These are phyloP conservation scores for Struthio camelus DNA, from an alignment of 2,113 vertebrate species.

Conservation along the genomic window DNA sequence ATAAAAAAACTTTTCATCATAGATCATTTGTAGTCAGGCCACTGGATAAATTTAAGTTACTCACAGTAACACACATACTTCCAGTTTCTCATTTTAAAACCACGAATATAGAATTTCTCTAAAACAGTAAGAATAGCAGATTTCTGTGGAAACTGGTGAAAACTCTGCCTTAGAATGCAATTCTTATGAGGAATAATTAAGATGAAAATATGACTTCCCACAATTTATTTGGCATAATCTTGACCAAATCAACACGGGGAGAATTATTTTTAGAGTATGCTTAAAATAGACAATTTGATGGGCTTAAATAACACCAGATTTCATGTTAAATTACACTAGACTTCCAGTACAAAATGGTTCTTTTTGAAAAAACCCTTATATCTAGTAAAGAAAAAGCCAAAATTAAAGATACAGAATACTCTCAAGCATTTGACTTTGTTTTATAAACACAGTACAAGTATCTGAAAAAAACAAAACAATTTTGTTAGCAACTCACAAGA, in stretches of 20 bases:
- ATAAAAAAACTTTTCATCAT: not conserved
- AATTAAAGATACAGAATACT: conserved; percentile 25
- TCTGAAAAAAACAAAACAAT: not conserved
- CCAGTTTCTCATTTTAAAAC: conserved; percentile 1
- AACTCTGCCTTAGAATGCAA: not conserved
- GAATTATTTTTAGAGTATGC: not conserved
- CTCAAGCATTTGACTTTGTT: conserved; percentile 14
- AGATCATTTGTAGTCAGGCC: not conserved
- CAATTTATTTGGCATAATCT: conserved; percentile 59
- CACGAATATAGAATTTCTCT: not conserved
- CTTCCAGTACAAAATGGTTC: not conserved
- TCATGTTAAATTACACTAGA: not conserved
- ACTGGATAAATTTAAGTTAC: not conserved
- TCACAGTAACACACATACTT: not conserved
- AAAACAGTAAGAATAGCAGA: not conserved
- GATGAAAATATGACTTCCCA: not conserved
- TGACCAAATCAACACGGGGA: not conserved
- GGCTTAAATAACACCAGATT: not conserved
- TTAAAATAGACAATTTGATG: conserved; percentile 9
- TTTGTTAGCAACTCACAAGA: conserved; percentile 21
- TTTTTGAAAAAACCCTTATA: not conserved
- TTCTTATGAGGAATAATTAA: not conserved
- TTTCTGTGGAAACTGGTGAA: not conserved
- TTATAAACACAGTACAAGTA: conserved; percentile 40
- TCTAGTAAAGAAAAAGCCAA: conserved; percentile 11